Base-by-base conservation (phyloP, 2,797 vertebrate species). In the Merluccius polli region DNA sequence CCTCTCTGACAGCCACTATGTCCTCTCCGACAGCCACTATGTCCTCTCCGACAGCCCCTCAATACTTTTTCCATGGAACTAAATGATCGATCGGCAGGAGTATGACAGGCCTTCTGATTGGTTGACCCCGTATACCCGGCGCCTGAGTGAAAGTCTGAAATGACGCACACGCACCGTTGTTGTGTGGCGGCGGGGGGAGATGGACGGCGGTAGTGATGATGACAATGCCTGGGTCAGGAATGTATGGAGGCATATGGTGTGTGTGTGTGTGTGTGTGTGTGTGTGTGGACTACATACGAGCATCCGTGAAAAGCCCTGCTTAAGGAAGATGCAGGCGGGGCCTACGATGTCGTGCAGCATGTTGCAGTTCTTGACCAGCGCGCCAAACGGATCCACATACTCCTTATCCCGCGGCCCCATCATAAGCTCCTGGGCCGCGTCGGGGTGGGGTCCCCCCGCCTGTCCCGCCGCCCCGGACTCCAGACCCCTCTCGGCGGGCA, bases 261-360 rank as follows among this genome's bases (percentile, higher is more conserved):
- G 16, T 35, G 35, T 33, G 32, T 72, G 44, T 29, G 52, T 73
- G 30, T 38, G 75, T 72, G 32, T 21, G 48, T 65, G 27, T 63
- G 30, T n/a, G 72, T 0, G 82, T 91, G 59, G 9, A 10, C 59
- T 63, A 91, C 89, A 87, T 91, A 90, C 89, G 32, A 82, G 75
- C 0, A 81, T 88, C 78, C 82, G 86, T 52, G 86, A 92, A 85
- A 97, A 94, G 93, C 95, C 95, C 88, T 94, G 93, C 84, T 94
- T 94, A 71, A 97, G 94, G 90, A 97, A 97, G 94, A 98, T 91
- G 92, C 96, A 97, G 81, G 95, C 95, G 0, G 95, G 95, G 74
- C 89, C 88, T 72, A 87, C 69, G 59, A 93, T 90, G 81, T 81
- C 81, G 78, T 93, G 92, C 76, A 93, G 85, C 89, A 92, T 67